phyloP scores from a whole-genome alignment of 2,888 invertebrate species.

The Amblyteles armatorius region DNA sequence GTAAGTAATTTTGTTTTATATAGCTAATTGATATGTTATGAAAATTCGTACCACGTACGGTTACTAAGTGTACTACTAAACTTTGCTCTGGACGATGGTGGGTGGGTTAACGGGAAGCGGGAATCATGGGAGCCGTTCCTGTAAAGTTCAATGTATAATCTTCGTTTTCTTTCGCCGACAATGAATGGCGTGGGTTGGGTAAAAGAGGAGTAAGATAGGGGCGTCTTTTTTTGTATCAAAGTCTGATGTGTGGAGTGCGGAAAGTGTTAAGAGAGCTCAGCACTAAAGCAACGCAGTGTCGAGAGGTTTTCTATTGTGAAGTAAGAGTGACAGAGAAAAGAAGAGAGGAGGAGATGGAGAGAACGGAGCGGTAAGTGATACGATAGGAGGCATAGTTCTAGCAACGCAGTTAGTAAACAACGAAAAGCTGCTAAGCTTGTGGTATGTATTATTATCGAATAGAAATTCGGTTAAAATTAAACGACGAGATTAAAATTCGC shows the following conservation, averaged over 20 bases:
- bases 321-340: slow-evolving; percentile 19
- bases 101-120: slow-evolving; percentile 51
- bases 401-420: slow-evolving; percentile 59
- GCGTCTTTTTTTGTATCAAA: slow-evolving; percentile 8
- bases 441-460: neutral
- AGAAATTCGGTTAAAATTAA: slow-evolving; percentile 7
- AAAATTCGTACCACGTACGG: slow-evolving; percentile 38
- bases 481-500: slow-evolving; percentile 4
- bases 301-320: slow-evolving; percentile 11
- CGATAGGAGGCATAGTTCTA: slow-evolving; percentile 60
- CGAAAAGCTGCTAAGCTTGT: slow-evolving; percentile 33
- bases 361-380: slow-evolving; percentile 21
- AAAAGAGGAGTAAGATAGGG: slow-evolving; percentile 16
- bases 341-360: slow-evolving; percentile 1
- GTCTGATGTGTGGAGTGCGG: slow-evolving; percentile 17
- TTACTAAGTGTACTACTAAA: slow-evolving; percentile 59
- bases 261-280: slow-evolving; percentile 43
- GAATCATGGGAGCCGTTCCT: slow-evolving; percentile 57
- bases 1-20: neutral
- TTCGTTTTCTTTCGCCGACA: slow-evolving; percentile 18
- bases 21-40: neutral
- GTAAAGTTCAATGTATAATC: slow-evolving; percentile 44
- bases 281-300: slow-evolving; percentile 47
- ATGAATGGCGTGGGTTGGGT: neutral
- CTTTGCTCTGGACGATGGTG: slow-evolving; percentile 49